Base-by-base conservation (phyloP, 2,888 invertebrate genomes). In the Troglohyphantes excavatus region DNA sequence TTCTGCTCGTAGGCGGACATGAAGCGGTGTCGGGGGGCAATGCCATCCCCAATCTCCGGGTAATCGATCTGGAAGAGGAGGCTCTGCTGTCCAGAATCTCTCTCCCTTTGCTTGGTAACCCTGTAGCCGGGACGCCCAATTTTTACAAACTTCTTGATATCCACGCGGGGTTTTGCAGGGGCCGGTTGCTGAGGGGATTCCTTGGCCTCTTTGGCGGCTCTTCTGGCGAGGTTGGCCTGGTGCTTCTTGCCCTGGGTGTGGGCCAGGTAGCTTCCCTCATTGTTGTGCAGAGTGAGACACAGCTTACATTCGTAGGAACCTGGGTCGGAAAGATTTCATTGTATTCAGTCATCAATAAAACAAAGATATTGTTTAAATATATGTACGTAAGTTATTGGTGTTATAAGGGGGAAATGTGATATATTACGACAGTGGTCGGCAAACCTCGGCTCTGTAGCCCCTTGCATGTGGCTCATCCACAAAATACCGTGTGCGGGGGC, bases 1-100 rank as follows among this genome's bases (percentile, higher is more conserved):
- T 98, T 97, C 94, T 99, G 99, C 94, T 99, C 99, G 94, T 99
- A 99, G 6, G 99, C 99, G 2, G 99, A 99, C 99, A 99, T 99
- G 93, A 99, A 99, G 90, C 99, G 96, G 94, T 99, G 99, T 19
- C 98, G 91, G 21, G 96, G 90, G 26, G 93, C 92, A 43, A 95
- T 93, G 19, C 93, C 93, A 27, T 95, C 95, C 17, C 94, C 94
- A 75, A 95, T 94, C 92, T 95, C 95, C 3, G 97, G 98, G 94
- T 98, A 98, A 94, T 98, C 98, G 91, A 98, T 97, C 95, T 99
- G 99, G 93, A 99, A 99, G 0, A 99, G 95, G 85, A 99, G 95
- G 93, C 99, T 99, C 93, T 99, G 99, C 93, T 99, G 99, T 0
- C 97, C 97, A 93, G 95, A 96, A 93, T 98, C 98, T 11, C 98